phyloP scores from a whole-genome alignment of 2,113 vertebrate species.

The Megaptera novaeangliae region DNA sequence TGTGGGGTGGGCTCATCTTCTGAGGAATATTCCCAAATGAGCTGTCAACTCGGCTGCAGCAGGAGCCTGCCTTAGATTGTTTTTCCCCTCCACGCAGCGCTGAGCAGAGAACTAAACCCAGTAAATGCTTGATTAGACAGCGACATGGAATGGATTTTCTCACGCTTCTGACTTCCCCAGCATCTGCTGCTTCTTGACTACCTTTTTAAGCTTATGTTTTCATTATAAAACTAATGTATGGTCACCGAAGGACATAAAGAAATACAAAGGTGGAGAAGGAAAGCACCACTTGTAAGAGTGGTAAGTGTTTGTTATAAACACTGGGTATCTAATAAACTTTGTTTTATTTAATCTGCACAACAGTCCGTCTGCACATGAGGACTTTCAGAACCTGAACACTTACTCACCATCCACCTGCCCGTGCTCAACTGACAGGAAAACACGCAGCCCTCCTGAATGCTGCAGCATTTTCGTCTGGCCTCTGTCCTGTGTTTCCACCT shows the following conservation, averaged over 20 bases:
- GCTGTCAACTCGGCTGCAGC: not conserved
- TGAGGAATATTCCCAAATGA: not conserved
- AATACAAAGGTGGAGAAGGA: not conserved
- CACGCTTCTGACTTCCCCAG: not conserved
- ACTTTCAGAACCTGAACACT: not conserved
- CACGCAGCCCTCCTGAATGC: not conserved
- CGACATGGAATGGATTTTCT: not conserved
- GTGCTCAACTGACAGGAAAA: not conserved
- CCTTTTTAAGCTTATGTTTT: not conserved
- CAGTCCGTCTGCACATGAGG: not conserved
- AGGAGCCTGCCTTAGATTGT: not conserved
- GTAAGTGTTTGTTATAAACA: not conserved
- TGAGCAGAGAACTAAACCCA: not conserved
- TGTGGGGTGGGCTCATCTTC: not conserved
- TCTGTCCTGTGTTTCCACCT: not conserved
- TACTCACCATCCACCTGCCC: not conserved
- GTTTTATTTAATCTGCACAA: not conserved
- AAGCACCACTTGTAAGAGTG: not conserved
- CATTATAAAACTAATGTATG: not conserved
- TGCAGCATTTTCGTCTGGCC: not conserved
- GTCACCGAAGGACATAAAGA: not conserved
- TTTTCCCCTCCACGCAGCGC: not conserved
- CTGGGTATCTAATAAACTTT: not conserved
- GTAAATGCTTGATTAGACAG: not conserved
- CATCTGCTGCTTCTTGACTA: not conserved